Evolutionary conservation across 2,888 invertebrate genomes (phyloP).

Genomic region (Coremacera marginata): DNA sequence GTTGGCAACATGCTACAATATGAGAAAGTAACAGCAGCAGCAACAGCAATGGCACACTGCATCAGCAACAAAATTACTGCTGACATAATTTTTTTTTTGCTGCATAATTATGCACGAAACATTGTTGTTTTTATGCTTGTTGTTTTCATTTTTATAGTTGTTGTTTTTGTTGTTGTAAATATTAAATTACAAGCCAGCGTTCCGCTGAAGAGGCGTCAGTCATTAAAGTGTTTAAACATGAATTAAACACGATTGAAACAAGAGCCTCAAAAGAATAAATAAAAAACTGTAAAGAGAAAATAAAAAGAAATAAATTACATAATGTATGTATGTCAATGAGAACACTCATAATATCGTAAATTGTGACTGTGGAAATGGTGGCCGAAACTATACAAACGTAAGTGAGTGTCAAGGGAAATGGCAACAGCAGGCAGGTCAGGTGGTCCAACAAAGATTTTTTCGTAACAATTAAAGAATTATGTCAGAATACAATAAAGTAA

Average conservation of each 20-base stretch:
- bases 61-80: constrained; percentile 5
- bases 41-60: not conserved
- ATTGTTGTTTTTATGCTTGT: not conserved
- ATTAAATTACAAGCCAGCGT: constrained; percentile 9
- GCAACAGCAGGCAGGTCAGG: too few relatives aligned
- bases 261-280: not conserved
- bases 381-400: too few relatives aligned
- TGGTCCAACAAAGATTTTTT: too few relatives aligned
- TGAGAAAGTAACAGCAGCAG: not conserved
- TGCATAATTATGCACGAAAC: constrained; percentile 13
- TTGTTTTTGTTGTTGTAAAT: constrained; percentile 11
- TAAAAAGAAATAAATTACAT: too few relatives aligned
- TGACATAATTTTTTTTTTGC: constrained; percentile 18
- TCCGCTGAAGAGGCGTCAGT: not conserved
- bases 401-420: too few relatives aligned
- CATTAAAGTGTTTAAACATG: constrained; percentile 19
- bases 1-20: constrained; percentile 1
- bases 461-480: too few relatives aligned
- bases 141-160: not conserved
- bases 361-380: too few relatives aligned
- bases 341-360: too few relatives aligned
- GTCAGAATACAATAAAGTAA: too few relatives aligned
- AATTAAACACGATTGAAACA: constrained; percentile 15
- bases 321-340: too few relatives aligned
- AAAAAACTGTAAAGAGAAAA: too few relatives aligned